Evolutionary conservation across 2,113 vertebrate genomes (phyloP).

Genomic region (Zosterops japonicus): DNA sequence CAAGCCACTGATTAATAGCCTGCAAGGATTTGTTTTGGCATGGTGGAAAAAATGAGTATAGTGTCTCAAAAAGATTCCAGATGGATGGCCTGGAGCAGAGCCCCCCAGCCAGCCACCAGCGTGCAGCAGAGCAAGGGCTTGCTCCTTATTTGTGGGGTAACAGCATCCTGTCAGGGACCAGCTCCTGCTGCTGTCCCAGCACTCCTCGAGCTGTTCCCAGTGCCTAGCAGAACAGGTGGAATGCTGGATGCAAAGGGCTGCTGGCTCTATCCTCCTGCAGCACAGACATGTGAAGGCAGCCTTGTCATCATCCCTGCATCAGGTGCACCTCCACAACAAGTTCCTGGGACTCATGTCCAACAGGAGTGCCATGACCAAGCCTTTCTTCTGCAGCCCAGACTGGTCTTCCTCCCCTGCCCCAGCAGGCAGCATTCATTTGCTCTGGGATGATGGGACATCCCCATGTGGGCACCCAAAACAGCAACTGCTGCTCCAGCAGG

Average conservation of each 20-base stretch:
- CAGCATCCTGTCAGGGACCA: neutral
- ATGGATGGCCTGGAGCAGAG: conserved; percentile 1
- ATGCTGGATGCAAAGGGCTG: too few species aligned
- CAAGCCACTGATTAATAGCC: conserved; percentile 52
- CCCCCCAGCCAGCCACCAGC: neutral
- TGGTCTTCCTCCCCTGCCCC: neutral
- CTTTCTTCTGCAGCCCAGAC: neutral
- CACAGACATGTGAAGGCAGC: rapidly evolving
- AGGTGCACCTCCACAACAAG: neutral
- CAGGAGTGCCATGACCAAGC: neutral
- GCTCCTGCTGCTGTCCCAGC: neutral
- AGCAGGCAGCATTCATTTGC: neutral
- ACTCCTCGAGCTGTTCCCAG: neutral
- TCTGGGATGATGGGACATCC: rapidly evolving
- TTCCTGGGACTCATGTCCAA: neutral
- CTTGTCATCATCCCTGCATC: too few species aligned
- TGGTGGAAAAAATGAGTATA: neutral
- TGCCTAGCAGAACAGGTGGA: rapidly evolving
- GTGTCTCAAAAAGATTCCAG: conserved; percentile 34
- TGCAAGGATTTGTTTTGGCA: conserved; percentile 52
- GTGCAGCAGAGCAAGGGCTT: neutral
- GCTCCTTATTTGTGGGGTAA: neutral
- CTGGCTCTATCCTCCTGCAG: neutral
- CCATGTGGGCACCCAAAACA: neutral
- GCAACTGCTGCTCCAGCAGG: neutral